Base-by-base conservation (phyloP, 2,797 vertebrate genomes). In the Menidia menidia region DNA sequence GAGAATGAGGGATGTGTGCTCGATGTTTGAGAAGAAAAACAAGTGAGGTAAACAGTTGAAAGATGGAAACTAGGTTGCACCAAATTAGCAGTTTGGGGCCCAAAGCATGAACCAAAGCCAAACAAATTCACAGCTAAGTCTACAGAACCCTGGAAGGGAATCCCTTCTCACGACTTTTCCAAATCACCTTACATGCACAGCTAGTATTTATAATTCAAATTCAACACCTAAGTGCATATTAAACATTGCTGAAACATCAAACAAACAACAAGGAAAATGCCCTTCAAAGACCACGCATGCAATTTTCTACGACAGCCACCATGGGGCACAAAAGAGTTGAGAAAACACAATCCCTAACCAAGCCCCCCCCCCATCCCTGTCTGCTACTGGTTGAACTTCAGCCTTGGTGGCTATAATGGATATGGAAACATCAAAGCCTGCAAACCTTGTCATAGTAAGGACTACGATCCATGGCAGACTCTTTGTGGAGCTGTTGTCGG, bases 361-460 rank as follows among this genome's bases (percentile, higher is more conserved):
- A 45, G 43, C 1, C 25, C 25, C 25, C 25, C 25, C 25, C 25
- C 25, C 2, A 2, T 25, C 25, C 25, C 25, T 25, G 1, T 13
- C 15, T 4, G 8, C 19, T 25, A 52, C 18, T 2, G 11, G 15
- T 30, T 14, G 14, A 35, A 52, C 48, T 11, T 33, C 18, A 19
- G 45, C 13, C 39, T 50, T 25, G 3, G 8, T 4, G 19, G 25
- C 12, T 51, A 51, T 30, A 52, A 52, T 13, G 18, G 19, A 18
- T 5, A 2, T 13, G 7, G 12, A 33, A 47, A 43, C 41, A 18
- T 18, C n/a, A 15, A 10, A 19, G 53, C 12, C 30, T 43, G 55
- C 25, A 5, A 71, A 98, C 98, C 97, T 99, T 99, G 91, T 99
- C 98, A 70, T 96, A 98, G 80, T 97, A 99, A 92, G 96, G 89